Percentiles rank a stretch among this genome's conserved stretches.
phyloP scores from a whole-genome alignment of 1,140 invertebrate genomes.

The Anastatus disparis region DNA sequence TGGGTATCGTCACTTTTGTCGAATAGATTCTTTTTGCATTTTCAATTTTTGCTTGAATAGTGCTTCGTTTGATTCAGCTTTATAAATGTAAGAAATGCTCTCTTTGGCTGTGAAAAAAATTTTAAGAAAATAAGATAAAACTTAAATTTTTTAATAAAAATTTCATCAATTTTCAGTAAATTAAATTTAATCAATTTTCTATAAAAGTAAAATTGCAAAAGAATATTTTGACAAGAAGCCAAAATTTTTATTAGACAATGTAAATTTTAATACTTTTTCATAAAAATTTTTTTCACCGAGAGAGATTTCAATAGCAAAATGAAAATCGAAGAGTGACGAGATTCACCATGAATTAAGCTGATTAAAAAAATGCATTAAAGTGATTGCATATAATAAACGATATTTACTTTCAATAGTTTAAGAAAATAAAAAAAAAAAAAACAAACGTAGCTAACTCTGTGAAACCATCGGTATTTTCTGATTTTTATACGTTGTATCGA shows the following conservation, averaged over 20 bases:
- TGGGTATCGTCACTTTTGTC: not conserved
- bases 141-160: slow-evolving; percentile 12
- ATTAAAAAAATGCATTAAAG: slow-evolving; percentile 14
- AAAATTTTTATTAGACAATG: slow-evolving; percentile 6
- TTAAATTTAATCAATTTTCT: not conserved
- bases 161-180: not conserved
- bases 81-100: no score
- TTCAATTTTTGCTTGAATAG: no score
- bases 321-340: not conserved
- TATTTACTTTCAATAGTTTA: slow-evolving; percentile 37
- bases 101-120: no score
- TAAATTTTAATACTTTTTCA: not conserved
- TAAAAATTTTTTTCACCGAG: not conserved
- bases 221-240: slow-evolving; percentile 32
- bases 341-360: not conserved
- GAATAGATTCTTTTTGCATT: not conserved
- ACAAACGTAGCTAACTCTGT: slow-evolving; percentile 34
- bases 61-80: no score
- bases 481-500: slow-evolving; percentile 42
- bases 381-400: slow-evolving; percentile 30
- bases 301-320: not conserved
- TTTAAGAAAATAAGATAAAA: not conserved
- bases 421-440: no score
- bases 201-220: slow-evolving; percentile 3
- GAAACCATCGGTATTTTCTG: slow-evolving; percentile 43